Conservation (phyloP, 2,888 invertebrate genomes). For the Hydroisotoma schaefferi region DNA sequence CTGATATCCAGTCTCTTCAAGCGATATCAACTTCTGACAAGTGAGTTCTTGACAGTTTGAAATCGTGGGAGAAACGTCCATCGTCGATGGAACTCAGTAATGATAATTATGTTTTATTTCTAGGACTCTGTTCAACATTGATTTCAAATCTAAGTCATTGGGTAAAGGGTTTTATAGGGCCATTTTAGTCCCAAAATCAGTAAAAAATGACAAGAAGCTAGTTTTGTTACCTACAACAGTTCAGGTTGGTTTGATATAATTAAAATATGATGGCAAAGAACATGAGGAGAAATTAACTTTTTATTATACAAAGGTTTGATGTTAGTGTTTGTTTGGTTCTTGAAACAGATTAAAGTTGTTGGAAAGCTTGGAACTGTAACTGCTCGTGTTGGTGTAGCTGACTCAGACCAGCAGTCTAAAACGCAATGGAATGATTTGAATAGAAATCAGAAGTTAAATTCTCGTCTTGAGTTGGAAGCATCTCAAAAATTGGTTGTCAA, state of each 20-base stretch:
- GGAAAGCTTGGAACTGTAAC: slow-evolving; percentile 72
- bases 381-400: slow-evolving; percentile 81
- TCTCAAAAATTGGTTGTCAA: slow-evolving; percentile 70
- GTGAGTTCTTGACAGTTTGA: slow-evolving; percentile 16
- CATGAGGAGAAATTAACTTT: too few species aligned
- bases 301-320: too few species aligned
- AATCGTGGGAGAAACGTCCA: neutral
- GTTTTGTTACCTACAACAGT: slow-evolving; percentile 53
- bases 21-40: slow-evolving; percentile 38
- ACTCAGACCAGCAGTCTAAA: slow-evolving; percentile 68
- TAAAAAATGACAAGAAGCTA: slow-evolving; percentile 38
- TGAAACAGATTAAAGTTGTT: slow-evolving; percentile 65
- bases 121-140: slow-evolving; percentile 69
- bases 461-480: slow-evolving; percentile 68
- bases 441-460: slow-evolving; percentile 70
- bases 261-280: too few species aligned
- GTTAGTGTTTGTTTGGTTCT: too few species aligned
- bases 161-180: slow-evolving; percentile 78
- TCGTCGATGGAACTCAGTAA: neutral
- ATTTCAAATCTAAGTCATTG: slow-evolving; percentile 70
- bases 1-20: slow-evolving; percentile 41
- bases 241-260: slow-evolving; percentile 47
- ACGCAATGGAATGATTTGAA: slow-evolving; percentile 53
- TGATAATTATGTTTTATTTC: slow-evolving; percentile 5
- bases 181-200: slow-evolving; percentile 33